These are phyloP conservation scores for Nematolebias whitei DNA, from an alignment of 2,113 vertebrate species.

Conservation along the genomic window DNA sequence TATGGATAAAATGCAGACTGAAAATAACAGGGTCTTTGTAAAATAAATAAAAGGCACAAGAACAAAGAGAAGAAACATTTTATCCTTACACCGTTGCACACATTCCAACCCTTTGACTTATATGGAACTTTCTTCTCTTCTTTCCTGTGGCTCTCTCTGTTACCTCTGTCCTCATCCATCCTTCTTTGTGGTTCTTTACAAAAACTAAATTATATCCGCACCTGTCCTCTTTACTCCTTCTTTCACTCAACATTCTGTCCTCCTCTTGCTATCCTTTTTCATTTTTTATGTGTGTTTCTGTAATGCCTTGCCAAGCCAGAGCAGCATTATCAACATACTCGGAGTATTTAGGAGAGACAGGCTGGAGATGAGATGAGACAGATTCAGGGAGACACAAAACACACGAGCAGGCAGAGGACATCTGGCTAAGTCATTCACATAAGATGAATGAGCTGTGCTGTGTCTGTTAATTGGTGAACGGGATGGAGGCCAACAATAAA, in stretches of 20 bases:
- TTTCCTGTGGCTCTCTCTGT: constrained; percentile 10
- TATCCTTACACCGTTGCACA: constrained; percentile 48
- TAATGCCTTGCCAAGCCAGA: constrained; percentile 60
- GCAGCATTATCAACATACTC: constrained; percentile 49
- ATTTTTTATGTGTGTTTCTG: constrained; percentile 49
- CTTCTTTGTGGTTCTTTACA: constrained; percentile 30
- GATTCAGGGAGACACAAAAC: constrained; percentile 30
- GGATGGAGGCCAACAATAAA: neutral
- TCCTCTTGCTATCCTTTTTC: constrained; percentile 29
- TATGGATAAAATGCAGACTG: constrained; percentile 36
- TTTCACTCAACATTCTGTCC: constrained; percentile 31
- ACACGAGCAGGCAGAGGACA: constrained; percentile 50
- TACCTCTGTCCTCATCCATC: constrained; percentile 28
- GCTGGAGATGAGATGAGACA: constrained; percentile 41
- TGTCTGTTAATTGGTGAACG: constrained; percentile 3
- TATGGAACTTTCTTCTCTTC: constrained; percentile 41
- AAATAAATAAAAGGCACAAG: constrained; percentile 28
- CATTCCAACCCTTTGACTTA: constrained; percentile 27
- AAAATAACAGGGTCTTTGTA: constrained; percentile 33
- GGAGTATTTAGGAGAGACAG: constrained; percentile 36
- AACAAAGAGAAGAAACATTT: constrained; percentile 41
- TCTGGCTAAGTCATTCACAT: constrained; percentile 65
- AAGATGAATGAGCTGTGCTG: constrained; percentile 43
- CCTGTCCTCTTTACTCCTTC: constrained; percentile 52
- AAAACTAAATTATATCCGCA: constrained; percentile 55